Conservation (phyloP, 2,888 invertebrate species). For the Trichopoda pennipes region DNA sequence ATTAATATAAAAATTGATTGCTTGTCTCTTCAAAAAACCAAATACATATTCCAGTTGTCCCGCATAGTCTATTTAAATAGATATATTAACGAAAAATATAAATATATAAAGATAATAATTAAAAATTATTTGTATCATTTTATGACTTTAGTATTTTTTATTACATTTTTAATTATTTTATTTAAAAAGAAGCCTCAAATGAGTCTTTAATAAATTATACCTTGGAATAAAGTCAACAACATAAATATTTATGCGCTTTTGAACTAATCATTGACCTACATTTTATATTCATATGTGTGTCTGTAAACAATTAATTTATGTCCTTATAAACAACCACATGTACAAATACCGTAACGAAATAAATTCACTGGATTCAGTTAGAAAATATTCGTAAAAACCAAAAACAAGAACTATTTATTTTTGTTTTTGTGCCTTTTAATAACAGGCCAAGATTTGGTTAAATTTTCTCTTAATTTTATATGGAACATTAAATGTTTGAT, state of each 20-base stretch:
- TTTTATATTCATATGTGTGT: conserved; percentile 48
- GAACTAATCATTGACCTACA: conserved; percentile 61
- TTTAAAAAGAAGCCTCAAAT: not conserved
- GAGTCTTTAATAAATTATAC: not conserved
- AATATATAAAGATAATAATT: too few relatives aligned
- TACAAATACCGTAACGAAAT: conserved; percentile 23
- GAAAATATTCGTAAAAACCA: conserved; percentile 16
- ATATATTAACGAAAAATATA: too few relatives aligned
- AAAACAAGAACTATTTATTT: conserved; percentile 23
- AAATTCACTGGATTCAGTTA: conserved; percentile 1
- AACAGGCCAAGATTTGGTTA: conserved; percentile 56
- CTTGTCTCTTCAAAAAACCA: too few relatives aligned
- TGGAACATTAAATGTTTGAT: conserved; percentile 33
- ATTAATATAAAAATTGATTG: too few relatives aligned
- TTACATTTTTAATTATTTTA: too few relatives aligned
- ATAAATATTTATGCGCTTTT: conserved; percentile 31
- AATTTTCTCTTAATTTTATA: conserved; percentile 59
- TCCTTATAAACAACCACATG: conserved; percentile 43
- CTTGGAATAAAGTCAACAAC: not conserved
- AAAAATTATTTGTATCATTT: too few relatives aligned
- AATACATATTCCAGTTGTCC: too few relatives aligned
- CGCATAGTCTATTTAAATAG: too few relatives aligned
- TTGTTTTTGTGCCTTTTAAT: conserved; percentile 56
- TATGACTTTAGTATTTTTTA: too few relatives aligned
- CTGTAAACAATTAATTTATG: conserved; percentile 64